These are phyloP conservation scores for Julus scanicus DNA, from an alignment of 2,888 invertebrate genomes.

Conservation along the genomic window DNA sequence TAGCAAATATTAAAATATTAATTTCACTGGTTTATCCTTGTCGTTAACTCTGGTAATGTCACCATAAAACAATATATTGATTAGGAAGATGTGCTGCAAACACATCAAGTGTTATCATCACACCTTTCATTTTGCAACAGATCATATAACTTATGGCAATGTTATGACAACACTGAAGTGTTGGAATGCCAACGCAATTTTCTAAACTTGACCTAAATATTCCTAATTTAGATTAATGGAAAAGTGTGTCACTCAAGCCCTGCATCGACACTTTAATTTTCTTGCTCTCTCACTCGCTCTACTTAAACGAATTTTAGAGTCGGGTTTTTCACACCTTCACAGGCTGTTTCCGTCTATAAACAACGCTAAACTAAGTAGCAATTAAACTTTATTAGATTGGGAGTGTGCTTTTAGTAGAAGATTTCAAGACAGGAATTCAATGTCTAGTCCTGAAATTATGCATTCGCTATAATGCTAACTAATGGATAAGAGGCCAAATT, in stretches of 20 bases:
- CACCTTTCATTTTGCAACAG: conserved; percentile 30
- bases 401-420: not conserved
- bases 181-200: conserved; percentile 19
- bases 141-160: conserved; percentile 18
- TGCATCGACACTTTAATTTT: not conserved
- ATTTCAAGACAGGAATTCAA: not conserved
- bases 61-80: not conserved
- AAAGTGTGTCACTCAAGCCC: not conserved
- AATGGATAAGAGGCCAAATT: not conserved
- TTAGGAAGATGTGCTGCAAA: not conserved
- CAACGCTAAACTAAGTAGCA: not conserved
- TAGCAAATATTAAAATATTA: not conserved
- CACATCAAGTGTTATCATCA: conserved; percentile 15
- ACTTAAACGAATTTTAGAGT: not conserved
- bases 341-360: not conserved
- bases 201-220: conserved; percentile 26
- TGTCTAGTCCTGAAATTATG: not conserved
- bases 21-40: not conserved
- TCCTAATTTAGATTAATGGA: not conserved
- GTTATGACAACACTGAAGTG: not conserved
- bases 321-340: not conserved
- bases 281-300: not conserved
- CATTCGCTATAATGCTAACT: not conserved
- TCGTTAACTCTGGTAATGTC: not conserved
- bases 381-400: conserved; percentile 30